Evolutionary conservation across 2,113 vertebrate genomes (phyloP), one percentile per base, ranked within the genome.

Genomic region (Myotis yumanensis): DNA sequence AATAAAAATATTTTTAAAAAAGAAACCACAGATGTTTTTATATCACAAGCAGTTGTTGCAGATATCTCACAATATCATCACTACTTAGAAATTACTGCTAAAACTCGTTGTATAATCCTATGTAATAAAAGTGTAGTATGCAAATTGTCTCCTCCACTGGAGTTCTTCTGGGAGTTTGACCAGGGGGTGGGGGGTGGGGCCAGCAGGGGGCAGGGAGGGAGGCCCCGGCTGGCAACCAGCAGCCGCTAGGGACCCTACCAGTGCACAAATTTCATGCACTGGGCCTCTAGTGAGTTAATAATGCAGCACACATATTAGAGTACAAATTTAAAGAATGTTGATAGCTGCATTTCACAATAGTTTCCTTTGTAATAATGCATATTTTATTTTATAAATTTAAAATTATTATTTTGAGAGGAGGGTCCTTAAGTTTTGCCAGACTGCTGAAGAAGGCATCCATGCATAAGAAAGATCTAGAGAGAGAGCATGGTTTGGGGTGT

Each of bases 371-470:
- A 76, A 59, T 51, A 59, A 2, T 43, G 17, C 22, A 11, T 75
- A 76, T 40, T 88, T 84, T 93, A 71, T 91, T 81, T 90, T 92
- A 40, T 93, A 80, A 85, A 87, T 11, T 37, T 51, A 64, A 57
- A 46, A 88, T 57, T 30, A 40, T 57, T 57, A 68, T 79, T 82
- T 30, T 62, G 43, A 91, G 85, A 79, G 30, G 52, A 11, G 28
- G 7, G 46, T 18, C 46, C 4, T 12, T 64, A 72, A 62, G 32
- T 51, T 35, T 52, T 40, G 2, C 57, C 11, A 81, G 43, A 43
- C 16, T 8, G 30, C 3, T 52, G 76, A 57, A 66, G 54, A 57
- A 72, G 54, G 51, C 18, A 23, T 43, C 14, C n/a, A 43, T 7
- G 3, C n/a, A 32, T 68, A 48, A 32, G 86, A 71, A 79, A 59